Evolutionary conservation across 37 sponge, comb jelly and placozoan genomes (phyloP).

Genomic region (Oopsacas minuta): DNA sequence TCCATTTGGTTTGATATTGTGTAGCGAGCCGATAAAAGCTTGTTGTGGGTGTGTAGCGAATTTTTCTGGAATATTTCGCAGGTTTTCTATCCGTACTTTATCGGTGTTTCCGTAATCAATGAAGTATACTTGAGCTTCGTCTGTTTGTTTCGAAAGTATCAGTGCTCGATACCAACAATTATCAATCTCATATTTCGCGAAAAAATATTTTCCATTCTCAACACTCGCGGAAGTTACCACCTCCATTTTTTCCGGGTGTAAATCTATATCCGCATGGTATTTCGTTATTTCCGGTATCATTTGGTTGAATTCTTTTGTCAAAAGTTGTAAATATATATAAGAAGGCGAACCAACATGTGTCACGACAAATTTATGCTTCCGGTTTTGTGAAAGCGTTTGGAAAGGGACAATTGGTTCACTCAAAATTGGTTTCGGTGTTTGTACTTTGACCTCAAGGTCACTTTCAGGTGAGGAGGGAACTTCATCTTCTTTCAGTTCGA

Average conservation of each 20-base stretch:
- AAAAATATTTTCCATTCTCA: neutral
- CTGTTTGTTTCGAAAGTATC: neutral
- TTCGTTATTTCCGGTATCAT: neutral
- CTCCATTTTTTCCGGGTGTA: neutral
- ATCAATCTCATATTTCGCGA: neutral
- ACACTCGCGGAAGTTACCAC: neutral
- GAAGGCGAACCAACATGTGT: neutral
- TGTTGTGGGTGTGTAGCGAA: neutral
- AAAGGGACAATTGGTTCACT: neutral
- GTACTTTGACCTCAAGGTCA: too few species aligned
- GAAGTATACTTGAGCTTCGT: neutral
- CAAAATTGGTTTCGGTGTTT: too few species aligned
- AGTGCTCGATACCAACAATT: neutral
- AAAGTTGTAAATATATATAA: neutral
- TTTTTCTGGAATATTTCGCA: neutral
- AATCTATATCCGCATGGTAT: neutral
- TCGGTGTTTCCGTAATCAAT: neutral
- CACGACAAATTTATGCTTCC: neutral
- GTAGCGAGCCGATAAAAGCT: neutral
- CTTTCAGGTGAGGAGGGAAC: too few species aligned
- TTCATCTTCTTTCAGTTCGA: too few species aligned
- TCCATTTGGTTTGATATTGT: neutral
- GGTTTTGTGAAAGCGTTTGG: neutral
- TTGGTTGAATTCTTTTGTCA: neutral
- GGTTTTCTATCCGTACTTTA: neutral